phyloP scores from a whole-genome alignment of 2,113 vertebrate genomes.

The Prietella phreatophila region DNA sequence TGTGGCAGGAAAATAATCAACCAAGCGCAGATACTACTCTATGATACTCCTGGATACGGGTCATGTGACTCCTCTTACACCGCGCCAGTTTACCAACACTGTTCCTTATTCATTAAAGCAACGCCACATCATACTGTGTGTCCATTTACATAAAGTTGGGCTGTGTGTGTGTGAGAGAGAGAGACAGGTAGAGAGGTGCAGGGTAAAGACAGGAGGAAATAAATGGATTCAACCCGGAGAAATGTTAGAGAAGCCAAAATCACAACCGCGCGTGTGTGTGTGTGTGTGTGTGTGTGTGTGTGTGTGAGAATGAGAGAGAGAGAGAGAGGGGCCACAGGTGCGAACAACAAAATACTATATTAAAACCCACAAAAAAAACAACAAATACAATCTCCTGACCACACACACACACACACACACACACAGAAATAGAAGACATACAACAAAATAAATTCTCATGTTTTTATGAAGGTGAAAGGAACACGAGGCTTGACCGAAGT shows the following conservation, averaged over 20 bases:
- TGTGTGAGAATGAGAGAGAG: no score
- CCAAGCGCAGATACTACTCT: no score
- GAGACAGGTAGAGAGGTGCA: no score
- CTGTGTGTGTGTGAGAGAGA: no score
- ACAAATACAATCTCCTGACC: slow-evolving; percentile 5
- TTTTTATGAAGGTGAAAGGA: not conserved
- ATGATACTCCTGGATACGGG: no score
- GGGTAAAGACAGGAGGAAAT: not conserved
- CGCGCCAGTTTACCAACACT: no score
- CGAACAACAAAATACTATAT: slow-evolving; percentile 48
- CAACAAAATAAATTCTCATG: not conserved
- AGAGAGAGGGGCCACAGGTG: slow-evolving; percentile 21
- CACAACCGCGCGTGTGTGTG: not conserved
- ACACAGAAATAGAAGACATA: not conserved
- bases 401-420: not conserved
- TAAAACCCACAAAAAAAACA: slow-evolving; percentile 43
- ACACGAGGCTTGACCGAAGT: no score
- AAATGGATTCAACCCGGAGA: not conserved
- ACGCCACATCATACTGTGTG: no score
- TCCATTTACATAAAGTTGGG: no score
- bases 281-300: no score
- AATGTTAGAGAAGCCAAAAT: not conserved
- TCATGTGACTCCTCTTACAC: no score
- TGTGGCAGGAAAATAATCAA: not conserved
- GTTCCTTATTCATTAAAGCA: no score